Percentiles rank a stretch among this genome's conserved stretches.
Evolutionary conservation across 37 sponge, comb jelly and placozoan species (phyloP).

Genomic region (Spongilla lacustris): DNA sequence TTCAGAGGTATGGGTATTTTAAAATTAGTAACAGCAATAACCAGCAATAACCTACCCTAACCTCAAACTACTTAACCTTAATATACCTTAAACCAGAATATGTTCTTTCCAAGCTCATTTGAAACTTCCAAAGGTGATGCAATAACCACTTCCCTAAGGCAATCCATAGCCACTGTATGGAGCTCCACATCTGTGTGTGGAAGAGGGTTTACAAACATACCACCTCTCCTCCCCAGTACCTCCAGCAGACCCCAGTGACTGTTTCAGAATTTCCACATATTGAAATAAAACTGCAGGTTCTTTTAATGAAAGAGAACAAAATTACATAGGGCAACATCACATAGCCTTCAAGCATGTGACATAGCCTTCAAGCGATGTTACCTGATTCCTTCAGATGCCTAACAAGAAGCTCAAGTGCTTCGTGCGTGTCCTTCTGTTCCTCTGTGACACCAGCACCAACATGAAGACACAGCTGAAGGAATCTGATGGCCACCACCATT

Average conservation of each 20-base stretch:
- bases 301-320: background rate
- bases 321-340: too few relatives aligned
- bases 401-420: conserved; percentile 14
- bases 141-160: conserved; percentile 45
- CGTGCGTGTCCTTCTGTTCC: conserved; percentile 4
- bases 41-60: background rate
- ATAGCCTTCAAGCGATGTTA: background rate
- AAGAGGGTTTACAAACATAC: background rate
- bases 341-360: background rate
- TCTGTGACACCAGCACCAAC: conserved; percentile 37
- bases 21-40: background rate
- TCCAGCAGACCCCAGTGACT: conserved; percentile 63
- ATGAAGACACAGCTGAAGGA: conserved; percentile 51
- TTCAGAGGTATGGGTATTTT: too few relatives aligned
- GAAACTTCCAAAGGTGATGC: conserved; percentile 26
- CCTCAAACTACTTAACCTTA: too few relatives aligned
- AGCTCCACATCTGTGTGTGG: conserved; percentile 62
- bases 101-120: background rate
- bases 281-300: conserved; percentile 5
- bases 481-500: conserved; percentile 29
- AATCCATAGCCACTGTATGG: conserved; percentile 48
- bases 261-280: conserved; percentile 61
- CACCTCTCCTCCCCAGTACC: conserved; percentile 15
- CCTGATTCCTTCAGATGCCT: conserved; percentile 15
- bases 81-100: conserved; percentile 61